A percentile compares a stretch with the other conserved stretches of the same genome.
Conservation (phyloP, 2,888 invertebrate species). For the Pristionchus mayeri region DNA sequence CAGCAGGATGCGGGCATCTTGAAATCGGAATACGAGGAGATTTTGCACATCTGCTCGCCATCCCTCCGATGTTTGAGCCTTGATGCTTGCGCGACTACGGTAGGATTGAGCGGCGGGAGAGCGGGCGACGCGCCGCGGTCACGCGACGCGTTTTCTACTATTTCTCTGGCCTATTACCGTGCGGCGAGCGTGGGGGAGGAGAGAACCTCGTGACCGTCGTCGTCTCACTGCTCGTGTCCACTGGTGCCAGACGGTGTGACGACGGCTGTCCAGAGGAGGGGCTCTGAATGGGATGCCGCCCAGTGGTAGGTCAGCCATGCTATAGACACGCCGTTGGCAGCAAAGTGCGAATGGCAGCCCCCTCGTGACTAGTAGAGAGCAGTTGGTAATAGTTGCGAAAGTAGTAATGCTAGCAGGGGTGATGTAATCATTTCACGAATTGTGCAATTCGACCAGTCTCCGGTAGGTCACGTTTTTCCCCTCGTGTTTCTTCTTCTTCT, state of each 20-base stretch:
- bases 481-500: not conserved
- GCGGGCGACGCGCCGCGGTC: constrained; percentile 17
- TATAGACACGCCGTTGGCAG: not conserved
- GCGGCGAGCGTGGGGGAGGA: not conserved
- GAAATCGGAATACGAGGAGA: too few species aligned
- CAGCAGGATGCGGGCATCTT: too few species aligned
- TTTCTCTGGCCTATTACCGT: constrained; percentile 42
- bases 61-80: not conserved
- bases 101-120: constrained; percentile 6
- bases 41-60: not conserved
- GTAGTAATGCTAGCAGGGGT: not conserved
- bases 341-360: not conserved
- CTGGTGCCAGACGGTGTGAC: not conserved
- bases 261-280: too few species aligned
- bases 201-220: constrained; percentile 3
- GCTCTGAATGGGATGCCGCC: not conserved
- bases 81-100: not conserved
- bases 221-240: not conserved
- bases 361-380: not conserved
- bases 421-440: not conserved
- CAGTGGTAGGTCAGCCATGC: not conserved
- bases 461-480: not conserved
- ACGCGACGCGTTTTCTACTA: not conserved
- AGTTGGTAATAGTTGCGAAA: not conserved
- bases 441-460: not conserved